Percentiles rank a stretch among this genome's conserved stretches.
phyloP scores from a whole-genome alignment of 2,888 invertebrate species.

The Leucoma salicis region DNA sequence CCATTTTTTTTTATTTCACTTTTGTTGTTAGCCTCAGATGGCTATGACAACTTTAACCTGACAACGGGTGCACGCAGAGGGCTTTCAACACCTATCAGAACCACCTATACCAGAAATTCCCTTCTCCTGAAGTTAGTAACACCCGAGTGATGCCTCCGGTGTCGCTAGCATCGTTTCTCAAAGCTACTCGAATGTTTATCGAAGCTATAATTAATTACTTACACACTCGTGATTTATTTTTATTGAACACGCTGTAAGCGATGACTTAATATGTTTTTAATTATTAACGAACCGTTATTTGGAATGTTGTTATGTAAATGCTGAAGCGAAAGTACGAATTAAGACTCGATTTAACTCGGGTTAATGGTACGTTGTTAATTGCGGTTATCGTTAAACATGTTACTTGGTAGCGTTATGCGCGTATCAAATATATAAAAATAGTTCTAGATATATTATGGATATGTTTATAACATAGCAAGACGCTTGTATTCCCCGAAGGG shows the following conservation, averaged over 20 bases:
- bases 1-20: too few relatives aligned
- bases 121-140: too few relatives aligned
- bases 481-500: too few relatives aligned
- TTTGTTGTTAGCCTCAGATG: too few relatives aligned
- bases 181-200: too few relatives aligned
- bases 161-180: too few relatives aligned
- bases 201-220: neutral
- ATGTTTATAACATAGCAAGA: neutral
- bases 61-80: too few relatives aligned
- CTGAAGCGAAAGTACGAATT: neutral
- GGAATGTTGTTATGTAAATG: neutral
- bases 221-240: neutral
- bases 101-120: too few relatives aligned
- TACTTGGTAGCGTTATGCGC: neutral
- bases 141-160: too few relatives aligned
- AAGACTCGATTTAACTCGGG: too few relatives aligned
- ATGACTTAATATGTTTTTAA: neutral
- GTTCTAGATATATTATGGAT: neutral
- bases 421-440: neutral
- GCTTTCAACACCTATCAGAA: too few relatives aligned
- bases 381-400: neutral
- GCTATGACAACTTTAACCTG: too few relatives aligned
- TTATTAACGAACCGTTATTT: neutral
- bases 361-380: neutral
- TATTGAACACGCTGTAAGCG: neutral